Evolutionary conservation across 1,140 invertebrate species (phyloP), one percentile per base, ranked within the genome.

Genomic region (Oedothorax gibbosus): DNA sequence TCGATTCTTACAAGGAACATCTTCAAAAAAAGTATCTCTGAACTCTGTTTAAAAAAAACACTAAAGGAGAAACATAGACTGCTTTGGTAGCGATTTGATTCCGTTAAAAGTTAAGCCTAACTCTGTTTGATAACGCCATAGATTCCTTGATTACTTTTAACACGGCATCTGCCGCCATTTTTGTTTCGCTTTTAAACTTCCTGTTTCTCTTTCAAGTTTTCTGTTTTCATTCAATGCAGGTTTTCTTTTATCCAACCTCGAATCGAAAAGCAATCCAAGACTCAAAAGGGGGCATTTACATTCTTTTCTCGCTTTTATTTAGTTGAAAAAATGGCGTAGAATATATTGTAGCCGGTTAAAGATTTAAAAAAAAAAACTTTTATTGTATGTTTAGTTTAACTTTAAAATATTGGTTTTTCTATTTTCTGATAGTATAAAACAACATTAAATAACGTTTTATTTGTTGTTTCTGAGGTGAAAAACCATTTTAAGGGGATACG

Each of bases 51-150:
- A 35, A 35, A 35, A n/a, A 35, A 35, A 35, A 35, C 12, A 51
- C 69, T 71, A 75, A 75, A 75, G 35, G 54, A 75, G 72, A 75
- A 75, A 75, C 56, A 75, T 75, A 56, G 54, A 60, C 56, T 21
- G 35, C 53, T 57, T 50, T 75, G 54, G 57, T 57, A 75, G 21
- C 72, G 72, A 75, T 75, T 75, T 75, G 35, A 75, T 56, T 51
- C 57, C 72, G 14, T 75, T 75, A 57, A 56, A 21, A 75, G 54
- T 56, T 75, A 75, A 75, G 54, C 72, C 72, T 75, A 75, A 75
- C 72, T 75, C 51, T 75, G 72, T 75, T 75, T 75, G 72, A 75
- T 75, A 75, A 75, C 72, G 72, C 72, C 56, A 75, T 75, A 75
- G 72, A 75, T 75, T 75, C 53, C 72, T 75, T 75, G 72, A 75